phyloP scores from a whole-genome alignment of 2,113 vertebrate species.

The Mionectes macconnelli region DNA sequence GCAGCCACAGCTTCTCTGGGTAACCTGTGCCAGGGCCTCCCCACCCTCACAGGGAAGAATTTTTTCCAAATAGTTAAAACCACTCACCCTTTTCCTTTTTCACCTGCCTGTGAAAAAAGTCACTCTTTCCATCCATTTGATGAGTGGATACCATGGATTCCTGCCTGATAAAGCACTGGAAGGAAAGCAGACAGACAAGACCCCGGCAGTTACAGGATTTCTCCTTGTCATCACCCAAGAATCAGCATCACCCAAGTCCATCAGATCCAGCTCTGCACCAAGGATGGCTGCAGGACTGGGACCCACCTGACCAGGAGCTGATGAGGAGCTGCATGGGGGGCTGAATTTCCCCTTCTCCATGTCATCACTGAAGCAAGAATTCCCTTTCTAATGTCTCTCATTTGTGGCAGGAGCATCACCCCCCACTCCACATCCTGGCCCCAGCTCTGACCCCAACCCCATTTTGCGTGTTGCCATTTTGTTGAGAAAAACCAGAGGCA shows the following conservation, averaged over 20 bases:
- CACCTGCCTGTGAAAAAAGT: neutral
- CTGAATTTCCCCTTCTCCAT: neutral
- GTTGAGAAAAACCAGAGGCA: neutral
- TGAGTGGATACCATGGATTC: too few species aligned
- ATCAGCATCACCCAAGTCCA: neutral
- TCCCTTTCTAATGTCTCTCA: neutral
- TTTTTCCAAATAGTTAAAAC: neutral
- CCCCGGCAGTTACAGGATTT: neutral
- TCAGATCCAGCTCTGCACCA: neutral
- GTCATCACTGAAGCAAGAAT: neutral
- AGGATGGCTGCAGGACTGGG: neutral
- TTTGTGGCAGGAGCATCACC: neutral
- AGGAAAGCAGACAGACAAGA: neutral
- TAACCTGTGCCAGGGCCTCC: neutral
- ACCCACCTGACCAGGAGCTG: neutral
- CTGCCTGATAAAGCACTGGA: neutral
- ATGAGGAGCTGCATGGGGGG: neutral
- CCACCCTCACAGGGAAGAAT: neutral
- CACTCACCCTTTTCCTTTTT: neutral
- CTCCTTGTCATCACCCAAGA: neutral
- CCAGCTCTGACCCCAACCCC: neutral
- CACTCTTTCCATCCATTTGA: neutral
- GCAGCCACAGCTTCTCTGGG: neutral
- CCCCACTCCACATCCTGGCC: neutral
- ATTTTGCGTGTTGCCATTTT: neutral